Evolutionary conservation across 92 coral and sea anemone species (phyloP), one percentile per base, ranked within the genome.

Genomic region (Palythoa caribaeorum): DNA sequence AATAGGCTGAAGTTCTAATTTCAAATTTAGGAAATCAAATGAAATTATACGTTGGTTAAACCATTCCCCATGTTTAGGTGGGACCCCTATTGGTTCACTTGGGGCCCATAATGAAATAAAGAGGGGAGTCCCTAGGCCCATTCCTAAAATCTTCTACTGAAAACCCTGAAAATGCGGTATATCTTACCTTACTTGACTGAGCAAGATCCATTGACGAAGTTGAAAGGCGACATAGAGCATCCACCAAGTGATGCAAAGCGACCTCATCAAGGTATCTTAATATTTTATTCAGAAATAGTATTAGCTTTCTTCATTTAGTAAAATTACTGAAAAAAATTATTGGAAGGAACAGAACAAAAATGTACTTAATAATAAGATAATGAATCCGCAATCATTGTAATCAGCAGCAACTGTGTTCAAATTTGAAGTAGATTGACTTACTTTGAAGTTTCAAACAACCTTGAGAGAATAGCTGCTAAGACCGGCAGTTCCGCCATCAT

Each of bases 401-500:
- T 28, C 28, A 28, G 28, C 28, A 28, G 28, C 28, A 28, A 28
- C 28, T 28, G 28, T 8, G 50, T 70, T 53, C 39, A 6, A 54
- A 51, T 36, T 9, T n/a, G 44, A 10, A 50, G 52, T 1, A 36
- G 63, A 36, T 44, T 3, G 68, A 93, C 95, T 13, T 90, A 97
- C 99, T 94, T 92, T 72, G 99, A 97, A 68, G 98, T 97, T 87
- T 97, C 99, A 89, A 97, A 97, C 39, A 97, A 94, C 59, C 99
- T 88, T 78, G 99, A 97, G 36, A 97, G 84, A 80, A 97, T 97
- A 55, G 99, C 99, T 38, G 99, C 95, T 63, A 97, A 88, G 13
- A 97, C 99, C 50, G 99, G 99, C 28, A 97, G 92, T 83, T 97
- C 99, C 12, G 98, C 96, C 96, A 95, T 97, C 96, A 97, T 89